Evolutionary conservation across 2,888 invertebrate species (phyloP).

Genomic region (Dryobota labecula): DNA sequence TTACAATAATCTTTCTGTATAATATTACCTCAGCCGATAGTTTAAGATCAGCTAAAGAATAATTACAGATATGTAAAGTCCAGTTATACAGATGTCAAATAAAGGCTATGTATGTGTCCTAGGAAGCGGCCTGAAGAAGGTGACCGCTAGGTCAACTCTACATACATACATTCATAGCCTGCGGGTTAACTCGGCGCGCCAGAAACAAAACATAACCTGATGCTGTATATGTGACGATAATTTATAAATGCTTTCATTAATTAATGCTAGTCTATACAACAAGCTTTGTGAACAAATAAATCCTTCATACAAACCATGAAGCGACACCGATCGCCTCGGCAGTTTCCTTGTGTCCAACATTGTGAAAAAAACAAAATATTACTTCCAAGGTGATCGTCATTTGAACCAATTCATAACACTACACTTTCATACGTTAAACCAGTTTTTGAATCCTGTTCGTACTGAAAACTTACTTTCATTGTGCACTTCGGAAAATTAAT

Average conservation of each 20-base stretch:
- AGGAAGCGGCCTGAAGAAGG: slow-evolving; percentile 63
- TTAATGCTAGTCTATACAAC: slow-evolving; percentile 6
- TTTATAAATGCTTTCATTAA: slow-evolving; percentile 3
- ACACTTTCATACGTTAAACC: slow-evolving; percentile 85
- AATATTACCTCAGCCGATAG: not conserved
- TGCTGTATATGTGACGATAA: not conserved
- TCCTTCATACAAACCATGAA: slow-evolving; percentile 82
- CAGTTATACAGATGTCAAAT: slow-evolving; percentile 20
- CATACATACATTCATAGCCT: slow-evolving; percentile 36
- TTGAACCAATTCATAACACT: slow-evolving; percentile 83
- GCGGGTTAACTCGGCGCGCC: slow-evolving; percentile 31
- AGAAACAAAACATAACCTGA: slow-evolving; percentile 5
- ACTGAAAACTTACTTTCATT: slow-evolving; percentile 85
- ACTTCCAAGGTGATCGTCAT: slow-evolving; percentile 78
- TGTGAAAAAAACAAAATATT: slow-evolving; percentile 74
- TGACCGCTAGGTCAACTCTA: slow-evolving; percentile 60
- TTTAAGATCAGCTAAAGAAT: not conserved
- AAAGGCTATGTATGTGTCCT: slow-evolving; percentile 41
- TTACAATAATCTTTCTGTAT: not conserved
- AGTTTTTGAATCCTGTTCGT: slow-evolving; percentile 81
- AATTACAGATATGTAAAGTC: not conserved
- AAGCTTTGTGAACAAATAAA: slow-evolving; percentile 53
- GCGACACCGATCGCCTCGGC: slow-evolving; percentile 85
- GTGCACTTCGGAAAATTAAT: slow-evolving; percentile 74
- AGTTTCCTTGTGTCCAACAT: slow-evolving; percentile 87